These are phyloP conservation scores for Troglohyphantes excavatus DNA, from an alignment of 2,888 invertebrate genomes.

Conservation along the genomic window DNA sequence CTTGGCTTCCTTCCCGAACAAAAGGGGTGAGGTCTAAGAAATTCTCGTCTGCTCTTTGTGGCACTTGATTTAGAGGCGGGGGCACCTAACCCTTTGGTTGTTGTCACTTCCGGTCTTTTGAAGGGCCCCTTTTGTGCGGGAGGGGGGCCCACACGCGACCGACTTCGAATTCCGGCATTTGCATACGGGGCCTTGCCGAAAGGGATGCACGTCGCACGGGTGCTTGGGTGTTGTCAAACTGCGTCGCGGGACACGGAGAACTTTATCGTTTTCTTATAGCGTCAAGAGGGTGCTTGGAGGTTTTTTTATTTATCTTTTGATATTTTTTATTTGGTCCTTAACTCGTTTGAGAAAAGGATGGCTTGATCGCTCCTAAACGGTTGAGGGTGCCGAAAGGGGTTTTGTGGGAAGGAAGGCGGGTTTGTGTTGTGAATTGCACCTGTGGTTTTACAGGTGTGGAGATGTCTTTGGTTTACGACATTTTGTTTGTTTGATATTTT, in stretches of 20 bases:
- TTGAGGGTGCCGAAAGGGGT: no score
- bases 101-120: slow-evolving; percentile 76
- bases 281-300: not conserved
- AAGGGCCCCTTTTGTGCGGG: slow-evolving; percentile 38
- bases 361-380: no score
- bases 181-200: slow-evolving; percentile 61
- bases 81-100: slow-evolving; percentile 76
- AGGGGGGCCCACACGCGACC: slow-evolving; percentile 55
- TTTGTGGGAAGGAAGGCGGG: no score
- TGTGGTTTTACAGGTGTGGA: no score
- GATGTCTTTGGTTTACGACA: no score
- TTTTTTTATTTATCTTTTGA: slow-evolving; percentile 20
- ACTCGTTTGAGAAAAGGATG: not conserved
- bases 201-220: no score
- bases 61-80: slow-evolving; percentile 73
- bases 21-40: slow-evolving; percentile 48
- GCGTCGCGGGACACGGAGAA: not conserved
- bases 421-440: no score
- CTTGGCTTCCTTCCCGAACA: slow-evolving; percentile 47
- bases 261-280: slow-evolving; percentile 38
- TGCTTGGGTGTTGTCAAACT: not conserved
- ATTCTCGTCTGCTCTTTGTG: slow-evolving; percentile 35
- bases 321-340: not conserved
- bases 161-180: slow-evolving; percentile 73
- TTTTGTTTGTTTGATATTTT: no score